phyloP scores from a whole-genome alignment of 2,888 invertebrate genomes.

The Therioaphis trifolii region DNA sequence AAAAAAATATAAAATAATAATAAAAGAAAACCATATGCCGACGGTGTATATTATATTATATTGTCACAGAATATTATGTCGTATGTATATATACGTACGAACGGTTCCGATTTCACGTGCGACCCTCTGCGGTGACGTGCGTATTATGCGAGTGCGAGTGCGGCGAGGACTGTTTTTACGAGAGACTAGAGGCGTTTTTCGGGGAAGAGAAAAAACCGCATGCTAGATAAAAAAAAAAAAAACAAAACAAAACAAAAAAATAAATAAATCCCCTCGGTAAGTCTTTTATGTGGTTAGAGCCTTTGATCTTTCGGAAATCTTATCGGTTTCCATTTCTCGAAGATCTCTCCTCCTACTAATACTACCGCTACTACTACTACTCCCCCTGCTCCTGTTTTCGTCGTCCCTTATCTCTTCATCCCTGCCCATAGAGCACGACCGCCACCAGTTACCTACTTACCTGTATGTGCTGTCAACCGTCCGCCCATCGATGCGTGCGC shows the following conservation, averaged over 20 bases:
- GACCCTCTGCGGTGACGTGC: background rate
- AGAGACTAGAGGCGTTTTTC: slow-evolving; percentile 12
- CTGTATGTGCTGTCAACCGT: background rate
- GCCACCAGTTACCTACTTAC: background rate
- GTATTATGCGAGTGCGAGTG: too few species aligned
- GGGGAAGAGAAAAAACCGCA: slow-evolving; percentile 44
- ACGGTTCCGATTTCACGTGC: slow-evolving; percentile 46
- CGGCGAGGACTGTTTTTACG: background rate
- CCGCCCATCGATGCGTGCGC: slow-evolving; percentile 29
- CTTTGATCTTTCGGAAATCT: slow-evolving; percentile 55
- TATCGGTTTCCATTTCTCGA: slow-evolving; percentile 59
- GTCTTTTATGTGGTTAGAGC: slow-evolving; percentile 55
- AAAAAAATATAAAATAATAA: background rate
- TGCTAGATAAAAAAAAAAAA: slow-evolving; percentile 5
- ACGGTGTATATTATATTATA: background rate
- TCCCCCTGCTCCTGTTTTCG: too few species aligned
- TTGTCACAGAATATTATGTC: too few species aligned
- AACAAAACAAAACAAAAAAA: background rate
- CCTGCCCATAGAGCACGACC: background rate
- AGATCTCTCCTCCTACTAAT: slow-evolving; percentile 33
- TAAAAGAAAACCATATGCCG: background rate
- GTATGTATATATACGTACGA: too few species aligned
- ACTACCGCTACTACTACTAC: too few species aligned
- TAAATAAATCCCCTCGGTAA: background rate
- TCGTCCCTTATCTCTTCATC: too few species aligned